phyloP scores from a whole-genome alignment of 2,888 invertebrate genomes.

The Ischnus inquisitorius region DNA sequence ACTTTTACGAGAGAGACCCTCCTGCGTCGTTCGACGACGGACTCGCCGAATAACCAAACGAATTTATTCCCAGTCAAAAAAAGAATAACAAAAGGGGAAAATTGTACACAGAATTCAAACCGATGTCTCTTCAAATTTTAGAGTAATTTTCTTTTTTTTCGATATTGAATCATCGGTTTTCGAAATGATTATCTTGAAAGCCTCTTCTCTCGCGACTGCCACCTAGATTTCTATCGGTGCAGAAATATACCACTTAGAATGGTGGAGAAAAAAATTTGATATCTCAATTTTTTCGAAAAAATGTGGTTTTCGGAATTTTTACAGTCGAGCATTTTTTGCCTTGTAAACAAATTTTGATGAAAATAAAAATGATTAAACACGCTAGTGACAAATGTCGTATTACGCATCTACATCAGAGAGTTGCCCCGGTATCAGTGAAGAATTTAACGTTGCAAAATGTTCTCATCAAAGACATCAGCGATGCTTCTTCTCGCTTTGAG shows the following conservation, averaged over 20 bases:
- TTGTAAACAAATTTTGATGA: no score
- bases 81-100: background rate
- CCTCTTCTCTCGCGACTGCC: background rate
- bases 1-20: conserved; percentile 40
- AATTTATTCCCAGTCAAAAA: conserved; percentile 11
- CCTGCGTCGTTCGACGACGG: background rate
- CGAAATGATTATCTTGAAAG: no score
- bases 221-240: no score
- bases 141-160: background rate
- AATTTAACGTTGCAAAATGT: background rate
- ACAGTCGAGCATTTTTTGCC: no score
- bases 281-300: no score
- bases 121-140: background rate
- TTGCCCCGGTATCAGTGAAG: background rate
- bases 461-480: background rate
- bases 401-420: no score
- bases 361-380: background rate
- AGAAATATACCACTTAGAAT: no score
- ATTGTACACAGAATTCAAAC: background rate
- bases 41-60: conserved; percentile 9
- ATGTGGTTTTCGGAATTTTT: no score
- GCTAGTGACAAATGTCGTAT: background rate
- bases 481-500: conserved; percentile 32
- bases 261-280: background rate
- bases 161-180: background rate